Evolutionary conservation across 1,140 invertebrate genomes (phyloP).

Genomic region (Pomacea maculata): DNA sequence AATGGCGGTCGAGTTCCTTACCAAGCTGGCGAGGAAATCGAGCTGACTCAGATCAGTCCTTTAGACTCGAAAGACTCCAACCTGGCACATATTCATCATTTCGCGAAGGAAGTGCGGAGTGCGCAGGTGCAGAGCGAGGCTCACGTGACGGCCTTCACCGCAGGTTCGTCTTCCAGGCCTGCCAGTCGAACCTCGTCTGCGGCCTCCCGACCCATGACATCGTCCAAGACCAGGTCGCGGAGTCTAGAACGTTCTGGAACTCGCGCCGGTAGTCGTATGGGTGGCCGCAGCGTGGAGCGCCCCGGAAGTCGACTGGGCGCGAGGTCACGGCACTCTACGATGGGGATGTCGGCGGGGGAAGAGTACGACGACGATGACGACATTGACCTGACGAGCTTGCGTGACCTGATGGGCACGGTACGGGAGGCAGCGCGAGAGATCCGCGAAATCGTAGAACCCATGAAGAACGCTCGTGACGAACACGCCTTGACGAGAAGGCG

Average conservation of each 20-base stretch:
- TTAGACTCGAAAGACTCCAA: slow-evolving; percentile 6
- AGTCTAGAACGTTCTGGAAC: neutral
- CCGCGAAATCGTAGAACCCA: slow-evolving; percentile 9
- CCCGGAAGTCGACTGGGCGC: slow-evolving; percentile 8
- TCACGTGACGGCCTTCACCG: neutral
- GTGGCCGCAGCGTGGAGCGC: neutral
- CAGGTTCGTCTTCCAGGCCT: neutral
- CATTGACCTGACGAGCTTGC: slow-evolving; percentile 16
- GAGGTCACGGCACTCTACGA: neutral
- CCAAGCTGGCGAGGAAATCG: neutral
- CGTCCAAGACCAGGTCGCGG: neutral
- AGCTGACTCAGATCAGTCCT: neutral
- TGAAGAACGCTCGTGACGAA: neutral
- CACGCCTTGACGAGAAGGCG: neutral
- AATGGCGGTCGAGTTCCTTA: neutral
- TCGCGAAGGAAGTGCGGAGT: slow-evolving; percentile 6
- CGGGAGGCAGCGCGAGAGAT: slow-evolving; percentile 19
- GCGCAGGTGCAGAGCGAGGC: slow-evolving; percentile 7
- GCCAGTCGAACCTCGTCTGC: neutral
- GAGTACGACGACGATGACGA: slow-evolving; percentile 12
- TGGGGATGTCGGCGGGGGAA: neutral
- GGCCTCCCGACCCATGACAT: neutral
- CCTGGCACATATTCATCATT: slow-evolving; percentile 4
- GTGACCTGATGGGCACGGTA: slow-evolving; percentile 16
- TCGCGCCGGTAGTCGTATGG: neutral